Percentiles rank a stretch among this genome's conserved stretches.
Conservation (phyloP, 2,888 invertebrate genomes). For the Uropetala carovei region DNA sequence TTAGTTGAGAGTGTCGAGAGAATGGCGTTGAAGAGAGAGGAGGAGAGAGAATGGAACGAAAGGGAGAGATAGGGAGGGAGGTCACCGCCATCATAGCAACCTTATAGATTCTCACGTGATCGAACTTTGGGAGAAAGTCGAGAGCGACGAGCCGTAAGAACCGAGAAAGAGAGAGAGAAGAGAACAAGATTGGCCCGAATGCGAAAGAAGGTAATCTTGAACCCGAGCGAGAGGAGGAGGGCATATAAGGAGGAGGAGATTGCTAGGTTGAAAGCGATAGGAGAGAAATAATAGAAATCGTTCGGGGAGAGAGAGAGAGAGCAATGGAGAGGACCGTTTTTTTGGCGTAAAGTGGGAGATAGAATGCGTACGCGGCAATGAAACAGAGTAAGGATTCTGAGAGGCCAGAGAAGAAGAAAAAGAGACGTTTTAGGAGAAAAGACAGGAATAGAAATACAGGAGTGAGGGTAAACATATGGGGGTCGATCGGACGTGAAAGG, state of each 20-base stretch:
- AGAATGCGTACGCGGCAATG: neutral
- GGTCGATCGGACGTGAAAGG: too few relatives aligned
- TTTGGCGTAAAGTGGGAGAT: neutral
- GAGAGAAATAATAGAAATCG: neutral
- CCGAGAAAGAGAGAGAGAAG: neutral
- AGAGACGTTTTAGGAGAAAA: neutral
- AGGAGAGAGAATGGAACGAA: neutral
- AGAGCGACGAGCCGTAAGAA: neutral
- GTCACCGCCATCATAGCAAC: too few relatives aligned
- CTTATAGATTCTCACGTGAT: neutral
- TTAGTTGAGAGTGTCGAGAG: neutral
- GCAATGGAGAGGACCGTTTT: neutral
- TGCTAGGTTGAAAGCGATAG: neutral
- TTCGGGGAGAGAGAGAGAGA: neutral
- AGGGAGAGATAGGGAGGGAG: neutral
- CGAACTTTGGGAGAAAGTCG: neutral
- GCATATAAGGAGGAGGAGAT: neutral
- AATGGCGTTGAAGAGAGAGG: neutral
- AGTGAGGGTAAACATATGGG: neutral
- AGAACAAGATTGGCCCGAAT: conserved; percentile 8
- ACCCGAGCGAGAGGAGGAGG: neutral
- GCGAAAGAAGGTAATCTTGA: neutral
- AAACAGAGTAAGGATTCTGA: neutral
- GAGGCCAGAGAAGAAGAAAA: neutral
- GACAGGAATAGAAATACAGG: neutral